phyloP scores from a whole-genome alignment of 2,888 invertebrate species.

The Morpho achilles region DNA sequence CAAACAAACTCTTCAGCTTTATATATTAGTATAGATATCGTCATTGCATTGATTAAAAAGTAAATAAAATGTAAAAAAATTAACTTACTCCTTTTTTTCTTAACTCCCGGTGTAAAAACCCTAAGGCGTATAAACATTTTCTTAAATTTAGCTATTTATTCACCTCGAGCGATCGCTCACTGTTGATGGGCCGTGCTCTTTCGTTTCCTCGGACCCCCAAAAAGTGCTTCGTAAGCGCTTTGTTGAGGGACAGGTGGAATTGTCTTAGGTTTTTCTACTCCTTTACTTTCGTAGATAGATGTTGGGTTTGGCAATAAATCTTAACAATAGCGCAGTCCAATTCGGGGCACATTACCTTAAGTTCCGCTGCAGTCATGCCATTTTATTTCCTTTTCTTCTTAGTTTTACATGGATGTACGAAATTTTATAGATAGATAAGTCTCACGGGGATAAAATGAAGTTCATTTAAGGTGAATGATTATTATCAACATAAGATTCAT shows the following conservation, averaged over 20 bases:
- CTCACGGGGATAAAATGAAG: no score
- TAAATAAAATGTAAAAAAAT: no score
- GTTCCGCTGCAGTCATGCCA: neutral
- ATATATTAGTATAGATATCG: no score
- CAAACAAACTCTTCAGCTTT: no score
- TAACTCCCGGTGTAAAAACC: neutral
- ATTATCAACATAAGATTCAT: no score
- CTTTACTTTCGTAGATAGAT: slow-evolving; percentile 9
- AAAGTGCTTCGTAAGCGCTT: slow-evolving; percentile 12
- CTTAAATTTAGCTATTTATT: slow-evolving; percentile 15
- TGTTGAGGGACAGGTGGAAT: neutral
- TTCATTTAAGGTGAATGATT: no score
- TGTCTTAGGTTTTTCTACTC: neutral
- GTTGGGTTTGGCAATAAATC: slow-evolving; percentile 5
- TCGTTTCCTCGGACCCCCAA: slow-evolving; percentile 14
- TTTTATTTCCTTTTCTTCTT: neutral
- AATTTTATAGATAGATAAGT: neutral
- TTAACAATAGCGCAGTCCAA: neutral
- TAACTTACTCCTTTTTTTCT: neutral
- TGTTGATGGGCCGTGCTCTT: slow-evolving; percentile 15
- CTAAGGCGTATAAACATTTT: slow-evolving; percentile 13
- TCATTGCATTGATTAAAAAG: no score
- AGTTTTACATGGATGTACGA: neutral
- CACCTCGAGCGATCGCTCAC: slow-evolving; percentile 15
- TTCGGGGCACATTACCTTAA: no score